These are phyloP conservation scores for Balaeniceps rex DNA, from an alignment of 2,113 vertebrate species.

Conservation along the genomic window DNA sequence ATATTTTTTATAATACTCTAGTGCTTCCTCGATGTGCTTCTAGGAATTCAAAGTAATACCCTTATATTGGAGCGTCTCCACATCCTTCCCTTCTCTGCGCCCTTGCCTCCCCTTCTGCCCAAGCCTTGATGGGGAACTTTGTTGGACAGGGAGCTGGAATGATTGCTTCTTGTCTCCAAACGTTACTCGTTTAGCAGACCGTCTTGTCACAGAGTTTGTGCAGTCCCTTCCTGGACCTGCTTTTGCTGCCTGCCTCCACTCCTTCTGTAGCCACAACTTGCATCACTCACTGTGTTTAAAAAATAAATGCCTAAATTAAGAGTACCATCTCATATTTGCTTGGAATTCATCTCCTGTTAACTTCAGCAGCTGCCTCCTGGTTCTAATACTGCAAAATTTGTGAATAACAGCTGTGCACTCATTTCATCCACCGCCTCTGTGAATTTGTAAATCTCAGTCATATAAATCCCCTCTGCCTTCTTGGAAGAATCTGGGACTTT, in stretches of 20 bases:
- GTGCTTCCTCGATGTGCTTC: not conserved
- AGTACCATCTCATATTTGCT: not conserved
- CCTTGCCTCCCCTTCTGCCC: not conserved
- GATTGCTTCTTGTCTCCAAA: not conserved
- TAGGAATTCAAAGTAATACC: not conserved
- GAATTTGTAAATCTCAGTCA: not conserved
- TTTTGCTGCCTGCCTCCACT: rapidly evolving
- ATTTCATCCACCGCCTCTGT: not conserved
- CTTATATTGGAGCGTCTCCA: too few species aligned
- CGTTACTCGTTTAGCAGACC: rapidly evolving
- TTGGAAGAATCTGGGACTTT: not conserved
- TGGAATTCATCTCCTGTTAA: not conserved
- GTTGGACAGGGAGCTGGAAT: not conserved
- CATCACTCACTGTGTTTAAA: rapidly evolving
- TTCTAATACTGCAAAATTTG: not conserved
- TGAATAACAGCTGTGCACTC: not conserved
- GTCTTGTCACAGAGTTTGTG: not conserved
- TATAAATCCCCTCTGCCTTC: not conserved
- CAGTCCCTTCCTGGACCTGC: not conserved
- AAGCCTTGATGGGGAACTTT: rapidly evolving
- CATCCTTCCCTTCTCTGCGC: not conserved
- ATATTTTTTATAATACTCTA: not conserved
- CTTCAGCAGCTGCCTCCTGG: not conserved
- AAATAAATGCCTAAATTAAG: not conserved
- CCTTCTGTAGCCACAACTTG: not conserved